Conservation (phyloP, 2,888 invertebrate species). For the Crepidodera aurea region DNA sequence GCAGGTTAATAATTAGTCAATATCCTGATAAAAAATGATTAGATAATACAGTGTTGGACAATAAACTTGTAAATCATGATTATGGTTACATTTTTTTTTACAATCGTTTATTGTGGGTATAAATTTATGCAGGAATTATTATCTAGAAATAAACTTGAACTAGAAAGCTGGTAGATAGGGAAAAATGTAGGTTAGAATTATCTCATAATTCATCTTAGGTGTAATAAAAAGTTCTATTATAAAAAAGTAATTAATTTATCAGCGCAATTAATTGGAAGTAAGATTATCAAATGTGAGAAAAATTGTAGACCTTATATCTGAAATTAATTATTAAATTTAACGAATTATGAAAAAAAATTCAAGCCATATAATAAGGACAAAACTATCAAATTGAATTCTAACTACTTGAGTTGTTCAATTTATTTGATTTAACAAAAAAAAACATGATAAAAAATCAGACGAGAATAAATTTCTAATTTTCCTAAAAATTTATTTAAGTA, state of each 20-base stretch:
- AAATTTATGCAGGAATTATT: conserved; percentile 6
- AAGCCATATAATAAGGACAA: no score
- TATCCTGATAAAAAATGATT: background rate
- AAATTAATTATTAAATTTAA: no score
- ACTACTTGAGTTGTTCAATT: no score
- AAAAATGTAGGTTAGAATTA: conserved; percentile 2
- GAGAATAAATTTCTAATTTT: no score
- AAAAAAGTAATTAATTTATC: background rate
- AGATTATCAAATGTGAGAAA: no score
- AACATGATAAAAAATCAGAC: no score
- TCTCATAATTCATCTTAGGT: background rate
- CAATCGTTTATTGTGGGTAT: conserved; percentile 8
- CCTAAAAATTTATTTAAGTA: no score
- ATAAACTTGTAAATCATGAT: conserved; percentile 13
- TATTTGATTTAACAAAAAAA: no score
- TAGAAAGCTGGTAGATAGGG: background rate
- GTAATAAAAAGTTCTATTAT: background rate
- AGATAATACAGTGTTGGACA: conserved; percentile 6
- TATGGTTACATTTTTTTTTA: conserved; percentile 6
- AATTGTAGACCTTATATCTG: no score
- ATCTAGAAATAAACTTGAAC: conserved; percentile 11
- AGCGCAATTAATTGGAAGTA: no score
- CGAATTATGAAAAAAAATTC: no score
- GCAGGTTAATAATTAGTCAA: background rate
- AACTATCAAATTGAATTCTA: no score